Percentiles rank a stretch among this genome's conserved stretches.
Evolutionary conservation across 2,888 invertebrate genomes (phyloP).

Genomic region (Agriopis marginaria): DNA sequence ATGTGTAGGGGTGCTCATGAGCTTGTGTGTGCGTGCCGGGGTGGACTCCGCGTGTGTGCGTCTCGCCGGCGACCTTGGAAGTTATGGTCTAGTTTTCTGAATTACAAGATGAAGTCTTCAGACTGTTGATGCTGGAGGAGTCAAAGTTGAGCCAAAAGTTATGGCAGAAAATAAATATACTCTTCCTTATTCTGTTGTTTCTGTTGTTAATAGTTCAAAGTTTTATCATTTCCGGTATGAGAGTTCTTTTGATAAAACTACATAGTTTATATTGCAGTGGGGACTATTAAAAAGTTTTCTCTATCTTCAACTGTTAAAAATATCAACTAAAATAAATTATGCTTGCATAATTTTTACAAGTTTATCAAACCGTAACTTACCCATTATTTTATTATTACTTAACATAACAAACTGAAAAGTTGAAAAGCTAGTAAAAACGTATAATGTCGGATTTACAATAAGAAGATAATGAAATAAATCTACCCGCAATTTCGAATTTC

Average conservation of each 20-base stretch:
- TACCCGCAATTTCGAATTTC: slow-evolving; percentile 60
- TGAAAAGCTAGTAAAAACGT: slow-evolving; percentile 3
- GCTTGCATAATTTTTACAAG: no score
- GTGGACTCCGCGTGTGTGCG: slow-evolving; percentile 61
- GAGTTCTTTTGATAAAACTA: neutral
- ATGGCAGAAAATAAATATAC: neutral
- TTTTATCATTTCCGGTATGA: neutral
- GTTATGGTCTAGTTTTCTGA: slow-evolving; percentile 75
- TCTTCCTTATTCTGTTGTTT: neutral
- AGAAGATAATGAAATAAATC: slow-evolving; percentile 39
- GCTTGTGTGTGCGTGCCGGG: slow-evolving; percentile 61
- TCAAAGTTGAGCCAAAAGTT: slow-evolving; percentile 1
- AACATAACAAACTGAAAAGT: no score
- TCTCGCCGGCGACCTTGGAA: slow-evolving; percentile 75
- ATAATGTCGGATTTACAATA: slow-evolving; percentile 22
- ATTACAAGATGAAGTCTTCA: slow-evolving; percentile 39
- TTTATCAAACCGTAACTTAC: no score
- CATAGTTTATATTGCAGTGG: neutral
- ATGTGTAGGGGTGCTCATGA: slow-evolving; percentile 76
- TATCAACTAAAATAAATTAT: no score
- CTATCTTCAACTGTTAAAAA: no score
- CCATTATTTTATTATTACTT: no score
- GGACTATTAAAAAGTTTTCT: neutral
- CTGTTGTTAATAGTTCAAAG: neutral
- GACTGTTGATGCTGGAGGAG: neutral